These are phyloP conservation scores for cat (Felis catus) DNA, from an alignment of 2,113 vertebrate genomes.

Conservation along the genomic window F.catus_Fca126_mat1.0 CM031420.1:145747501-145748000, in stretches of 20 bases:
- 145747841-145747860: background rate
- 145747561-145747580: background rate
- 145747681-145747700: background rate
- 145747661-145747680: background rate
- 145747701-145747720: background rate
- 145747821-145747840: background rate
- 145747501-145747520: too few species aligned
- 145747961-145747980: background rate
- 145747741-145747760: background rate
- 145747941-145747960: conserved; percentile 15
- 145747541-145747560: background rate
- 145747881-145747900: background rate
- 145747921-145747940: background rate
- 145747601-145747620: background rate
- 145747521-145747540: background rate
- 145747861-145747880: background rate
- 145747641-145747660: background rate
- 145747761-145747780: background rate
- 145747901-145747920: background rate
- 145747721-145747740: background rate
- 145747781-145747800: background rate
- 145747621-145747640: background rate
- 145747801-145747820: background rate
- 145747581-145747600: background rate
- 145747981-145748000: background rate